Evolutionary conservation across 2,113 vertebrate genomes (phyloP).

Genomic region (Dunckerocampus dactyliophorus): DNA sequence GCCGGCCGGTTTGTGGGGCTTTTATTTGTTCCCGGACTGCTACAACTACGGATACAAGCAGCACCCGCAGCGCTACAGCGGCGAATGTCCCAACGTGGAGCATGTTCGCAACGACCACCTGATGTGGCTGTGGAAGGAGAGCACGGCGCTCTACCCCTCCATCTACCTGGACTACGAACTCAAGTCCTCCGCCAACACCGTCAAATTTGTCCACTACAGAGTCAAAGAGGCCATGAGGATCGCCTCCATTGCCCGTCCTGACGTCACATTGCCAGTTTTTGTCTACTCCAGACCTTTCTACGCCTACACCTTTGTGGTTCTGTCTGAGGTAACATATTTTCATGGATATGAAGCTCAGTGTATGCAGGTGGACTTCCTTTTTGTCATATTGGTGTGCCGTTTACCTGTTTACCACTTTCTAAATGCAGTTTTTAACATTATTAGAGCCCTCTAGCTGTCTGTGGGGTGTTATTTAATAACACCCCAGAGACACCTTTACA

Average conservation of each 20-base stretch:
- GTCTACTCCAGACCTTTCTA: constrained; percentile 91
- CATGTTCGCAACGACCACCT: constrained; percentile 80
- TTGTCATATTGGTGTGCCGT: too few relatives aligned
- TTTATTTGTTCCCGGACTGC: constrained; percentile 89
- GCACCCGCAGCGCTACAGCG: constrained; percentile 77
- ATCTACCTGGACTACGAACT: constrained; percentile 83
- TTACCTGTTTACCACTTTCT: too few relatives aligned
- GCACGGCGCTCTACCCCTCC: constrained; percentile 84
- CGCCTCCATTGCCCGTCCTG: constrained; percentile 75
- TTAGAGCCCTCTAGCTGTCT: too few relatives aligned
- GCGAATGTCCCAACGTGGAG: constrained; percentile 83
- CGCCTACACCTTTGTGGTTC: constrained; percentile 79
- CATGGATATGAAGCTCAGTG: too few relatives aligned
- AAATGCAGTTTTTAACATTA: too few relatives aligned
- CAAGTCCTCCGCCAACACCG: constrained; percentile 79
- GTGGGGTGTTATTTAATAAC: too few relatives aligned
- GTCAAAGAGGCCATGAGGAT: constrained; percentile 87
- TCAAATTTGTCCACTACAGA: constrained; percentile 86
- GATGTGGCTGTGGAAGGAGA: constrained; percentile 87
- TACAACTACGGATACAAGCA: constrained; percentile 89
- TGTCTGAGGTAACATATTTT: constrained; percentile 77
- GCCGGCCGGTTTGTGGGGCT: constrained; percentile 82
- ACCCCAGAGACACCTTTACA: too few relatives aligned
- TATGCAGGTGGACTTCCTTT: too few relatives aligned
- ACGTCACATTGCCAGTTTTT: constrained; percentile 82